These are phyloP conservation scores for Meloidogyne chitwoodi DNA, from an alignment of 1,140 invertebrate genomes.

Conservation along the genomic window DNA sequence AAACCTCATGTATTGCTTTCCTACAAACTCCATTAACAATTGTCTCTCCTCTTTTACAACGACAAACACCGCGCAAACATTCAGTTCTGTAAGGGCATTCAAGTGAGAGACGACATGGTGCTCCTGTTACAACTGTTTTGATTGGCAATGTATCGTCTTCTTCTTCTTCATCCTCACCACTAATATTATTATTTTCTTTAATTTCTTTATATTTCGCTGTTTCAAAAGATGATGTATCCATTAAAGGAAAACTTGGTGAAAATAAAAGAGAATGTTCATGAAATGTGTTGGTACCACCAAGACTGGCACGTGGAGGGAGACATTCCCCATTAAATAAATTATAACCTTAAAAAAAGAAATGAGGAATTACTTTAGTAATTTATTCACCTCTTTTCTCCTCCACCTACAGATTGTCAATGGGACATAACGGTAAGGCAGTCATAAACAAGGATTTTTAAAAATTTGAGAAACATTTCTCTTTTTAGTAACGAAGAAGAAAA, in stretches of 20 bases:
- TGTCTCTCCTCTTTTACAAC: slow-evolving; percentile 34
- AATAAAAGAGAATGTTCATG: slow-evolving; percentile 26
- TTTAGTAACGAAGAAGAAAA: no score
- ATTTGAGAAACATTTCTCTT: no score
- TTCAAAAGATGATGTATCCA: background rate
- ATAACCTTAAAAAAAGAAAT: slow-evolving; percentile 8
- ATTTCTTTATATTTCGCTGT: background rate
- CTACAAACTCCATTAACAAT: slow-evolving; percentile 46
- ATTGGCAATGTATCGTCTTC: slow-evolving; percentile 6
- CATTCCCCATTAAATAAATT: slow-evolving; percentile 38
- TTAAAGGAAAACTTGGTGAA: slow-evolving; percentile 5
- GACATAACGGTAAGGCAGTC: background rate
- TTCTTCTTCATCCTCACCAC: no score
- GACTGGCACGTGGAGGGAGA: slow-evolving; percentile 11
- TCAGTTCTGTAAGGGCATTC: slow-evolving; percentile 45
- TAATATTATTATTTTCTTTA: background rate
- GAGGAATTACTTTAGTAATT: no score
- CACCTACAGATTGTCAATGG: no score
- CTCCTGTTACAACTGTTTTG: slow-evolving; percentile 32
- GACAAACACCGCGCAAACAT: slow-evolving; percentile 41
- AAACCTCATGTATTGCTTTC: slow-evolving; percentile 36
- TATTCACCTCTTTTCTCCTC: no score
- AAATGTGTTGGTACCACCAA: slow-evolving; percentile 1
- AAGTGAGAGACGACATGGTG: slow-evolving; percentile 34
- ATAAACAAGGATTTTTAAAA: no score